Evolutionary conservation across 2,113 vertebrate species (phyloP).

Genomic region (Nesospiza acunhae): DNA sequence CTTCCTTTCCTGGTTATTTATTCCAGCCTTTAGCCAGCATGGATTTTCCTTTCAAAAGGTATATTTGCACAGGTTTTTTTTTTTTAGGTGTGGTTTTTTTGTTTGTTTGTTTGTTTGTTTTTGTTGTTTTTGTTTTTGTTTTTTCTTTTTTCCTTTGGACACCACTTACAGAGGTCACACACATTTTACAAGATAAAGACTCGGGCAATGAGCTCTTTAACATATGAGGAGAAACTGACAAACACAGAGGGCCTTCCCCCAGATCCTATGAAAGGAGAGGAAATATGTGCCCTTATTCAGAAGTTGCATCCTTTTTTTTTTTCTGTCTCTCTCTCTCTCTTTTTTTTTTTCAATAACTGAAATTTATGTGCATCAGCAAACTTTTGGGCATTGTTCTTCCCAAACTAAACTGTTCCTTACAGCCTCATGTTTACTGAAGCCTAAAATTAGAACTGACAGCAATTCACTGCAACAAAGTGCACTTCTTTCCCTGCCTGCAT

Average conservation of each 20-base stretch:
- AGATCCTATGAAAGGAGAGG: conserved; percentile 55
- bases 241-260: conserved; percentile 54
- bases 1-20: neutral
- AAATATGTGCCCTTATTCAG: conserved; percentile 67
- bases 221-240: conserved; percentile 46
- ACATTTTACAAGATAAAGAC: conserved; percentile 27
- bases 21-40: neutral
- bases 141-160: neutral
- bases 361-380: conserved; percentile 76
- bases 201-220: conserved; percentile 50
- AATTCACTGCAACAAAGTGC: conserved; percentile 83
- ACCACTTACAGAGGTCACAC: conserved; percentile 31
- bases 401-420: conserved; percentile 76
- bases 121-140: neutral
- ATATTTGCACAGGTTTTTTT: neutral
- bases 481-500: conserved; percentile 68
- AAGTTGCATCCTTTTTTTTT: conserved; percentile 65
- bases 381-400: conserved; percentile 75
- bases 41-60: conserved; percentile 12
- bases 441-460: conserved; percentile 86
- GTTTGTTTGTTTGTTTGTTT: neutral
- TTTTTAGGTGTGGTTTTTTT: too few species aligned
- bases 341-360: conserved; percentile 75
- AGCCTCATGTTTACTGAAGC: conserved; percentile 82
- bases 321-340: neutral